Base-by-base conservation (phyloP, 2,113 vertebrate genomes). In the Boulengeromyrus knoepffleri region DNA sequence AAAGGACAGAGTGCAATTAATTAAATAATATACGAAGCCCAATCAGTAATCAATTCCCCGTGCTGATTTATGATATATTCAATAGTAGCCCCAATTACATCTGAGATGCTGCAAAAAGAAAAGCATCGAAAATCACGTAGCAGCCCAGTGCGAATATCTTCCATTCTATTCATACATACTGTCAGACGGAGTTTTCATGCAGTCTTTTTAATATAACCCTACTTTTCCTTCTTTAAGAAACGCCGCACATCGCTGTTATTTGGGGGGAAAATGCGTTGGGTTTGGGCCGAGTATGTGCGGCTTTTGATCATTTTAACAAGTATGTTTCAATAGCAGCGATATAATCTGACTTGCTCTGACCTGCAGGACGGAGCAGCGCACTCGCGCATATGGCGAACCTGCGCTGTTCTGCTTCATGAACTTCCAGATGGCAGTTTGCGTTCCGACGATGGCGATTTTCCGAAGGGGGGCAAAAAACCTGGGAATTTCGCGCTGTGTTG, bases 401-500 rank as follows among this genome's bases (percentile, higher is more conserved):
- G 62, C 4, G 50, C n/a, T 36, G 62, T 56, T 56, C 52, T 90
- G 87, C 87, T 89, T 42, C 53, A 88, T 50, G n/a, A 90, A 88
- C 24, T 83, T 80, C 49, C 74, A 90, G 31, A 88, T 58, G 90
- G 74, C 46, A 27, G 49, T 45, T 62, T 49, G 46, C 17, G 36
- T 24, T 77, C 50, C 19, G 80, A 74, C 74, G n/a, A 62, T 36
- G 46, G 56, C 47, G 83, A 62, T 39, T 50, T 49, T 53, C 80
- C 24, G 21, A 89, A 89, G 70, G 24, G 62, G 17, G 58, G 66
- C 9, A 87, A 53, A 56, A 52, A 21, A 45, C 27, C 21, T 24
- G 36, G 85, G 36, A 84, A 90, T 88, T 90, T 88, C 53, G 87
- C 74, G 87, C 87, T 58, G 87, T 49, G 90, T 45, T 87, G 49